Evolutionary conservation across 2,113 vertebrate species (phyloP).

Genomic region (Lampris megalopsis): DNA sequence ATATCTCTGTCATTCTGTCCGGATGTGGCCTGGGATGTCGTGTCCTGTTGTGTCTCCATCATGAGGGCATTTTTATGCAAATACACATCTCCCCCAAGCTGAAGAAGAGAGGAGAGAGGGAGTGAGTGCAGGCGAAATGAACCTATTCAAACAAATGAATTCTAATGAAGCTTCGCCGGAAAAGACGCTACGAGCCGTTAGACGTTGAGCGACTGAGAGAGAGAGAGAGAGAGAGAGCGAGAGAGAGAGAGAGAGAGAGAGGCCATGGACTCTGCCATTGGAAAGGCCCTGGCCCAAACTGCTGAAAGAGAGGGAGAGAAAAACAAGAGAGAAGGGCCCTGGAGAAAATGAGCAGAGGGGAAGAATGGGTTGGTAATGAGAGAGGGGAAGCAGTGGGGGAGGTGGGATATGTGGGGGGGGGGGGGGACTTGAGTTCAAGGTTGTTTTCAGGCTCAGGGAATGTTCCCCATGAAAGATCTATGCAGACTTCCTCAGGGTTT

Average conservation of each 20-base stretch:
- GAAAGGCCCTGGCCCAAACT: conserved; percentile 57
- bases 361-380: conserved; percentile 70
- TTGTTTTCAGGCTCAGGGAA: conserved; percentile 74
- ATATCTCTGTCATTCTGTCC: not conserved
- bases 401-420: not conserved
- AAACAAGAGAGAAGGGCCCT: conserved; percentile 63
- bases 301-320: conserved; percentile 55
- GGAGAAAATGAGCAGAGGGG: conserved; percentile 64
- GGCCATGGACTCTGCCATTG: conserved; percentile 49
- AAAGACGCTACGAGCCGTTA: conserved; percentile 56
- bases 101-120: conserved; percentile 18
- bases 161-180: conserved; percentile 63
- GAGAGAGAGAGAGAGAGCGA: conserved; percentile 3
- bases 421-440: conserved; percentile 68
- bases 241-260: conserved; percentile 20
- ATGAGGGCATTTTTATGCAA: conserved; percentile 59
- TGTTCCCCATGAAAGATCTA: conserved; percentile 71
- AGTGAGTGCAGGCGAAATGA: conserved; percentile 41
- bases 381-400: conserved; percentile 46
- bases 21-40: not conserved
- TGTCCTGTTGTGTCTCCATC: not conserved
- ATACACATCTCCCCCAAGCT: conserved; percentile 28
- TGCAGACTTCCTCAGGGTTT: conserved; percentile 77
- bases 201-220: conserved; percentile 28
- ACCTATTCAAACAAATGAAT: conserved; percentile 71